Evolutionary conservation across 1,140 invertebrate genomes (phyloP).

Genomic region (Hydropsyche tenuis): DNA sequence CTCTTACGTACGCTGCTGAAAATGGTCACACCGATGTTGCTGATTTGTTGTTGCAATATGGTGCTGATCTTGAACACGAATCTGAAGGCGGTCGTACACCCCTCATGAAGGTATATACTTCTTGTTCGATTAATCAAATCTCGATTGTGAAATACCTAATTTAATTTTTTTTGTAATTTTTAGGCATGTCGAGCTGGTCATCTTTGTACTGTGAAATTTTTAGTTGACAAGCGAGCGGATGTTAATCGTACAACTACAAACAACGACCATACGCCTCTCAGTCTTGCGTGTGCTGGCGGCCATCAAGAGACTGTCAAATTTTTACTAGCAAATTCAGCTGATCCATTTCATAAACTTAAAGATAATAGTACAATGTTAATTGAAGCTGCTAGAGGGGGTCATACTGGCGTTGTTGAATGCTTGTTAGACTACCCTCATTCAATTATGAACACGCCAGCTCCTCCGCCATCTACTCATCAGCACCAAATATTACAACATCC

Average conservation of each 20-base stretch:
- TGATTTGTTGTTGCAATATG: conserved; percentile 85
- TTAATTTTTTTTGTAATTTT: conserved; percentile 2
- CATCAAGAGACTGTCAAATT: conserved; percentile 92
- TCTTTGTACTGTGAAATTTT: conserved; percentile 95
- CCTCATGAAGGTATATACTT: conserved; percentile 82
- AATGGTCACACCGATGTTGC: conserved; percentile 95
- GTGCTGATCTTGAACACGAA: conserved; percentile 92
- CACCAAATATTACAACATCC: conserved; percentile 35
- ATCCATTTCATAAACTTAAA: conserved; percentile 96
- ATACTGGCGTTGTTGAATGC: conserved; percentile 93
- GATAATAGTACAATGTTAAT: conserved; percentile 99
- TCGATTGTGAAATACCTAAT: not conserved
- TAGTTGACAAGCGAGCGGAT: conserved; percentile 92
- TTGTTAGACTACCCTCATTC: conserved; percentile 93
- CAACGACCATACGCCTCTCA: conserved; percentile 97
- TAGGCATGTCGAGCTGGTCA: conserved; percentile 96
- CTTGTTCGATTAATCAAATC: not conserved
- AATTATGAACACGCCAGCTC: conserved; percentile 68
- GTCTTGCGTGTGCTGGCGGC: conserved; percentile 95
- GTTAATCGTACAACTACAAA: conserved; percentile 95
- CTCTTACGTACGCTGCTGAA: conserved; percentile 96
- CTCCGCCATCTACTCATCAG: conserved; percentile 42
- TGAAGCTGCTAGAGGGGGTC: conserved; percentile 96
- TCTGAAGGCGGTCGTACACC: conserved; percentile 95
- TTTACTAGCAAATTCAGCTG: conserved; percentile 86